Evolutionary conservation across 2,797 vertebrate genomes (phyloP), one percentile per base, ranked within the genome.

Genomic region (Ambastaia sidthimunki): DNA sequence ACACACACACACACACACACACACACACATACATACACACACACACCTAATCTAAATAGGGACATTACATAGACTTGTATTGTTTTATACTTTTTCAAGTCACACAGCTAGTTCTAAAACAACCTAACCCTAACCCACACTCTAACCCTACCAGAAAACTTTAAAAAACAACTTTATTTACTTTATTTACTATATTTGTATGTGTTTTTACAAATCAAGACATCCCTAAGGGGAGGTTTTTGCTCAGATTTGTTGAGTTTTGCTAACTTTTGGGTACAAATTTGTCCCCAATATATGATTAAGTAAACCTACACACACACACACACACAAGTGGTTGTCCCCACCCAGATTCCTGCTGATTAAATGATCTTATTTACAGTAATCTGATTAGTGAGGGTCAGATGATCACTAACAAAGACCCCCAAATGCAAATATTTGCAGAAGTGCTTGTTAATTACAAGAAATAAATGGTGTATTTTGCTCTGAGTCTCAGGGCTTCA

Each of bases 311-410:
- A 55, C 66, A 37, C 34, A 31, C 4, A 31, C 31, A 31, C 31
- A 21, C n/a, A 54, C 66, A 54, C 28, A 47, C 31, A 18, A 63
- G 19, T 41, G 54, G 13, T 62, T 18, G 6, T 59, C 52, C 69
- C 76, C 80, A 70, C 73, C 80, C 74, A 80, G 70, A 77, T 85
- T 82, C 80, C 77, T 57, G 21, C 74, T 71, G 74, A 77, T 82
- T 78, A 82, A 82, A 37, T 84, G 77, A 85, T 82, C 75, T 74
- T 82, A 82, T 84, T 85, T 79, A 78, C 69, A 63, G 65, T 66
- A 83, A 86, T 82, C 54, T 74, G 62, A 85, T 85, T 83, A 83
- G 23, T 41, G 55, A 63, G 54, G 67, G 80, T 85, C 70, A 83
- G 73, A 80, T 84, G 65, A 81, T 81, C 66, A 71, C 34, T 62